Evolutionary conservation across 2,888 invertebrate species (phyloP), one percentile per base, ranked within the genome.

Genomic region (Tuta absoluta): DNA sequence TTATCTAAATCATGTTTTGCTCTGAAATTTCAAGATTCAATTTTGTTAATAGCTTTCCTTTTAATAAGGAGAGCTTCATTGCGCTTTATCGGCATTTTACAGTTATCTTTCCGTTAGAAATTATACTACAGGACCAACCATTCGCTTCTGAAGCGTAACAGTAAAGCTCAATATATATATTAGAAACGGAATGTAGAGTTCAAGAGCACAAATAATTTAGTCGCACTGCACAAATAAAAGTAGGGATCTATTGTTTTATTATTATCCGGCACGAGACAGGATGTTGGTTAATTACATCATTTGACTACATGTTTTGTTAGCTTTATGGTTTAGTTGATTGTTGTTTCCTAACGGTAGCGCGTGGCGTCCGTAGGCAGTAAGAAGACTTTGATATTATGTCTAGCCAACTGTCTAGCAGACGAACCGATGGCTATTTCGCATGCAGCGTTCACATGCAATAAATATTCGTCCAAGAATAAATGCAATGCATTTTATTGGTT

Each of bases 171-270:
- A n/a, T n/a, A n/a, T n/a, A n/a, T n/a, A n/a, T n/a, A n/a, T n/a
- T n/a, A n/a, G 41, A 14, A n/a, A 0, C 12, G 17, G 7, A 45
- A 45, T 17, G 45, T 45, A 7, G 7, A 45, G 45, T 45, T 45
- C 5, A 41, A 45, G 17, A 5, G 45, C n/a, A 45, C 45, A 45
- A 17, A n/a, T 14, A 14, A 41, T 4, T 1, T 45, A n/a, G 45
- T 45, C 7, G 45, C 45, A n/a, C n/a, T 45, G n/a, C 45, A 45
- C 45, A n/a, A 45, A 56, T 85, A 85, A 86, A 86, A 85, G 79
- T 72, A 84, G 85, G 85, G 78, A 78, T 77, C 84, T 89, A 90
- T 91, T 91, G 89, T 89, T 90, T 91, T 87, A 89, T 89, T 87
- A 91, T 84, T 83, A 78, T 37, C n/a, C 60, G 76, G 83, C 89